Conservation (phyloP, 2,888 invertebrate genomes). For the Molorchus minor region DNA sequence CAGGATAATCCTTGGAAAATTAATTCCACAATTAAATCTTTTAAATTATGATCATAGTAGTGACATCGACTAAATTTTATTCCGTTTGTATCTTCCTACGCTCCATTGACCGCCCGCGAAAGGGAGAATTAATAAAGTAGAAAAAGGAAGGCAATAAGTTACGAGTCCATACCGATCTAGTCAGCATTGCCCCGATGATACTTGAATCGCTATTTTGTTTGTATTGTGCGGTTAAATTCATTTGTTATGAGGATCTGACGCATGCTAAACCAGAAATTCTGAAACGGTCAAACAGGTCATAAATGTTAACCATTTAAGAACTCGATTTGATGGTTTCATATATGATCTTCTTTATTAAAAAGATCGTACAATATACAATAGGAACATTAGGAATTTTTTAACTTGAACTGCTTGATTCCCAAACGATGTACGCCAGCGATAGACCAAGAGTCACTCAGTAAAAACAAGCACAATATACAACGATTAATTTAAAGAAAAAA, state of each 20-base stretch:
- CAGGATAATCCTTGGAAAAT: constrained; percentile 12
- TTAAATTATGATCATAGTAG: constrained; percentile 12
- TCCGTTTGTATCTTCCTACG: constrained; percentile 12
- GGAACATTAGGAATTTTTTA: too few species aligned
- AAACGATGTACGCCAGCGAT: too few species aligned
- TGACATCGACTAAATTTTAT: constrained; percentile 7
- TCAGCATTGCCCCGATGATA: constrained; percentile 42
- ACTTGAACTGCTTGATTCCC: too few species aligned
- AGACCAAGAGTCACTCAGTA: too few species aligned
- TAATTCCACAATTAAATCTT: constrained; percentile 21
- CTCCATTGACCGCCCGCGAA: neutral
- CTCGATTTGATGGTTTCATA: too few species aligned
- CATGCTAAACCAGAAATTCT: constrained; percentile 44
- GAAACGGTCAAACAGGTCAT: constrained; percentile 38
- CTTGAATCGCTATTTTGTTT: constrained; percentile 51
- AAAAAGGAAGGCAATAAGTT: neutral
- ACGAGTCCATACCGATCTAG: constrained; percentile 3
- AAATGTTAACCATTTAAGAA: too few species aligned
- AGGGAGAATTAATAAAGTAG: constrained; percentile 5
- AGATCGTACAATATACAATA: too few species aligned
- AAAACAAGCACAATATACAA: neutral
- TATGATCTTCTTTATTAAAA: too few species aligned
- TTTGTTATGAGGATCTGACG: constrained; percentile 45
- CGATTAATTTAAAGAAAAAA: neutral
- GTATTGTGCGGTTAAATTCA: constrained; percentile 53